Base-by-base conservation (phyloP, 2,113 vertebrate genomes). In the Tamias sibiricus region DNA sequence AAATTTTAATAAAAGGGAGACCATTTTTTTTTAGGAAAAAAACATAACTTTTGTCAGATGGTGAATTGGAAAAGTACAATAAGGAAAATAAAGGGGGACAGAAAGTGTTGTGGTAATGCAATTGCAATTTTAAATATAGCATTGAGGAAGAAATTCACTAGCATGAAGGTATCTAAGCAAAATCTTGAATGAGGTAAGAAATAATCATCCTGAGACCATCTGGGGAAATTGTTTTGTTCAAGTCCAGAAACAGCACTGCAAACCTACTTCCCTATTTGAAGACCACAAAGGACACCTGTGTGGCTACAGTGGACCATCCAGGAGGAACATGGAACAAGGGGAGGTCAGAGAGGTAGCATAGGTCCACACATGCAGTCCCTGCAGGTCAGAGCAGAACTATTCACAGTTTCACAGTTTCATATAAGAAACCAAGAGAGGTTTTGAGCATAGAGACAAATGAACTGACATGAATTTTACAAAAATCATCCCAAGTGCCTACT, bases 281-380 rank as follows among this genome's bases (percentile, higher is more conserved):
- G 14, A 52, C 12, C 20, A 72, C 1, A 1, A 0, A 17, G 17
- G 13, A 64, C 42, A 57, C 30, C 42, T 12, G 2, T 22, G 32
- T 79, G 59, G 16, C 6, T 26, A 2, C 2, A 30, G 8, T 19
- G 12, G 35, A 44, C 10, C 1, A 75, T 30, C 19, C 22, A 81
- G 30, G 20, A 80, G 6, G 28, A 88, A 12, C 19, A n/a, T 47
- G 47, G 52, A 84, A 20, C 14, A 4, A 87, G 49, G 2, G n/a
- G 4, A 76, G 30, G 12, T 35, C 40, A 64, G 4, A 66, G 22
- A 12, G 22, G 13, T 17, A n/a, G 32, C 30, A 47, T 17, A 35
- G 20, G 8, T 28, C 52, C 10, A 19, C 10, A 20, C 22, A 62
- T 28, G 14, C n/a, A 64, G 57, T 16, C 2, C 32, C 35, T 22